Base-by-base conservation (phyloP, 2,113 vertebrate species). In the Phrynocephalus versicolor region DNA sequence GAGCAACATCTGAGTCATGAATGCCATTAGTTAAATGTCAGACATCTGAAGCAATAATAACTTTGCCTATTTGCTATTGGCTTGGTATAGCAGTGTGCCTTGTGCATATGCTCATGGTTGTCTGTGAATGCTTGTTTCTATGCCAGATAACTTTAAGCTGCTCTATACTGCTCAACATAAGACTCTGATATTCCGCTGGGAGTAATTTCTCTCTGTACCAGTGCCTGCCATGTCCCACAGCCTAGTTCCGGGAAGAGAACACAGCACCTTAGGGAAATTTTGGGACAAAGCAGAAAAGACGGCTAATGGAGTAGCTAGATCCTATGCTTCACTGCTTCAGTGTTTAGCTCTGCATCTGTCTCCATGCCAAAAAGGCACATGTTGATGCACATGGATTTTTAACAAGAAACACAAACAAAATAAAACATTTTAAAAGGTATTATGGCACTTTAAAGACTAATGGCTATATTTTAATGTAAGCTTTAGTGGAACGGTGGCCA, bases 61-160 rank as follows among this genome's bases (percentile, higher is more conserved):
- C 90, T 91, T 90, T 89, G 78, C 75, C 87, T 88, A 87, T 91
- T 51, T 92, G 88, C 86, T 85, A 72, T 79, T 0, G 73, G 83
- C 33, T 82, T 10, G 73, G 79, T 88, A 89, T 88, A 62, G 57
- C 58, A 23, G 3, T 79, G 16, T 65, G 23, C 18, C 27, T 35
- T n/a, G 12, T 27, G 65, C 35, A 74, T 75, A 65, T 19, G 21
- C 2, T 25, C 7, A 1, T 6, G 41, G 35, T 62, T 79, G 65
- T 69, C 37, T 73, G 21, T 7, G n/a, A 78, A 79, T 39, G 19
- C 27, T 10, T 19, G n/a, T n/a, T 33, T 70, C 27, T n/a, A 2
- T 79, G 6, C 35, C 6, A 73, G 57, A 13, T n/a, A n/a, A n/a
- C n/a, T n/a, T n/a, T n/a, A n/a, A n/a, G n/a, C n/a, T n/a, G n/a